phyloP scores from a whole-genome alignment of 2,797 vertebrate species.

The Gorsachius magnificus region DNA sequence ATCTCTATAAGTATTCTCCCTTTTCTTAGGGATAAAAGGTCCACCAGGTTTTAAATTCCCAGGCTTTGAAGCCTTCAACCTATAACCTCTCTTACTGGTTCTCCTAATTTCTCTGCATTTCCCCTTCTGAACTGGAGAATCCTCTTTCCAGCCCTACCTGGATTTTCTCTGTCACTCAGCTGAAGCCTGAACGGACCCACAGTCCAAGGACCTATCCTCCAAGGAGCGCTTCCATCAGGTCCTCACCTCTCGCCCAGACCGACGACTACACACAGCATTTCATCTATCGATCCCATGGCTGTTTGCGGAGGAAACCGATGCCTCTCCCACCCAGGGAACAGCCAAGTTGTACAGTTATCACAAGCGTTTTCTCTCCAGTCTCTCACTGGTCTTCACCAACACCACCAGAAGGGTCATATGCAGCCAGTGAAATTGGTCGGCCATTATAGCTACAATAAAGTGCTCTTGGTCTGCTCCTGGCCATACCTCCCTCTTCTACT shows the following conservation, averaged over 20 bases:
- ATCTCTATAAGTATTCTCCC: neutral
- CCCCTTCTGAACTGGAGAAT: neutral
- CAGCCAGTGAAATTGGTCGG: neutral
- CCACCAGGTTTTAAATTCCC: neutral
- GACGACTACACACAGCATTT: rapidly evolving
- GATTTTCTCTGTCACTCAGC: neutral
- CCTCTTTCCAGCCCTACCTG: neutral
- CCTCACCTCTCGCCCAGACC: neutral
- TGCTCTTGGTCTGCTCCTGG: neutral
- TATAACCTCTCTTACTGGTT: neutral
- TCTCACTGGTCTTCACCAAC: neutral
- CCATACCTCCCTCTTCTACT: neutral
- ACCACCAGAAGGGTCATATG: neutral
- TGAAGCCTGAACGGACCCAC: neutral
- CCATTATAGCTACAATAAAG: rapidly evolving
- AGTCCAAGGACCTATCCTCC: neutral
- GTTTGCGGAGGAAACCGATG: neutral
- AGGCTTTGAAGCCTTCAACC: neutral
- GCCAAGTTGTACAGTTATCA: neutral
- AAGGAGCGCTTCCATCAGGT: neutral
- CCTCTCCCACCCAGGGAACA: neutral
- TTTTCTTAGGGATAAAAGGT: neutral
- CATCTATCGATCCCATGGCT: neutral
- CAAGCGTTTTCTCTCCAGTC: neutral
- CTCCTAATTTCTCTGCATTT: neutral